phyloP scores from a whole-genome alignment of 2,797 vertebrate genomes.

The Remorina albescens region DNA sequence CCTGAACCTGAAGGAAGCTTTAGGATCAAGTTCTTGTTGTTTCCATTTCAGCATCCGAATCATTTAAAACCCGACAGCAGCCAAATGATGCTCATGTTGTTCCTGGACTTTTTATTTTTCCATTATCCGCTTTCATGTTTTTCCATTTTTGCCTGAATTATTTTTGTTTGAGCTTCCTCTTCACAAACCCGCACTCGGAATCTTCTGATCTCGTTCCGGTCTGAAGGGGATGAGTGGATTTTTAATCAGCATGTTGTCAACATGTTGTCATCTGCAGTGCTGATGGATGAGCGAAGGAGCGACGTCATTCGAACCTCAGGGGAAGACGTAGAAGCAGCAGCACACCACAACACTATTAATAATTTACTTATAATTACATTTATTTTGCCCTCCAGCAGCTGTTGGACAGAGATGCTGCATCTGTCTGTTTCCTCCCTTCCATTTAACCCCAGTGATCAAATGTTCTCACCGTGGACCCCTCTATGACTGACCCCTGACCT shows the following conservation, averaged over 20 bases:
- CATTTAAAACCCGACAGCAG: too few species aligned
- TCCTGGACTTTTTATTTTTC: neutral
- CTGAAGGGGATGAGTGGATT: neutral
- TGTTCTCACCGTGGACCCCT: too few species aligned
- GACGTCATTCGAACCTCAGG: slow-evolving; percentile 2
- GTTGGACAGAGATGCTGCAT: neutral
- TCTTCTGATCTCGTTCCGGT: neutral
- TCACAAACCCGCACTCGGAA: neutral
- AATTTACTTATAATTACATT: neutral
- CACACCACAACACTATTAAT: neutral
- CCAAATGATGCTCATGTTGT: too few species aligned
- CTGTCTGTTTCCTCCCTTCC: too few species aligned
- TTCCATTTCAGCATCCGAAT: too few species aligned
- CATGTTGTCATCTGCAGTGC: neutral
- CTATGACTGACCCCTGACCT: too few species aligned
- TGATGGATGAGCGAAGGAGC: slow-evolving; percentile 22
- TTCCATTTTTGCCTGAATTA: neutral
- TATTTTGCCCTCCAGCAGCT: too few species aligned
- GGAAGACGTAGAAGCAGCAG: neutral
- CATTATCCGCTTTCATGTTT: neutral
- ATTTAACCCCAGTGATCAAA: too few species aligned
- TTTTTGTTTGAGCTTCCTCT: neutral
- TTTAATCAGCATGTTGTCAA: slow-evolving; percentile 9
- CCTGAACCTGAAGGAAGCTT: neutral
- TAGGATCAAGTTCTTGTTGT: too few species aligned